phyloP scores from a whole-genome alignment of 1,140 invertebrate species.

The Drosophila pandora region DNA sequence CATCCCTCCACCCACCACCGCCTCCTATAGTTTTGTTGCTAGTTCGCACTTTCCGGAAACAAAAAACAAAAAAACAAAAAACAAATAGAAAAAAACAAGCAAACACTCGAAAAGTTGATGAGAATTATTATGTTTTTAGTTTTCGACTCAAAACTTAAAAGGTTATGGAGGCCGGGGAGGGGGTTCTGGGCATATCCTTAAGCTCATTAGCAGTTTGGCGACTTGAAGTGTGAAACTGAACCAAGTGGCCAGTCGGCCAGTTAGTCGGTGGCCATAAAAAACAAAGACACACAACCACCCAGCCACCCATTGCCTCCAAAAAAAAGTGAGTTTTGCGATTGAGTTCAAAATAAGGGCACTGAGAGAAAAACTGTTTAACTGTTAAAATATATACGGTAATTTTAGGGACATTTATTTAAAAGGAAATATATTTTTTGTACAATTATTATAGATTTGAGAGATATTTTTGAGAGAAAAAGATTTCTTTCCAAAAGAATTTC shows the following conservation, averaged over 20 bases:
- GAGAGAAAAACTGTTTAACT: background rate
- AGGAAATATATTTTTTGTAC: no score
- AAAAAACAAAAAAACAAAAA: background rate
- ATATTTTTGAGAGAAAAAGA: no score
- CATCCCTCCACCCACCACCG: background rate
- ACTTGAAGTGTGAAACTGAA: constrained; percentile 76
- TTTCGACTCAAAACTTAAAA: constrained; percentile 1
- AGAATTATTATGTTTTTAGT: constrained; percentile 24
- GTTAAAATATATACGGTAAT: no score
- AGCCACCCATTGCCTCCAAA: background rate
- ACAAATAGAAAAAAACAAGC: background rate
- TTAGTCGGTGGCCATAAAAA: constrained; percentile 55
- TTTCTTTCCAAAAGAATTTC: no score
- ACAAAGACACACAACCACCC: background rate
- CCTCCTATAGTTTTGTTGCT: constrained; percentile 17
- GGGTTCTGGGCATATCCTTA: constrained; percentile 49
- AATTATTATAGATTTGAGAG: no score
- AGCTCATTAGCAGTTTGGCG: constrained; percentile 74
- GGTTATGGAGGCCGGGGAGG: background rate
- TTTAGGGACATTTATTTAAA: no score
- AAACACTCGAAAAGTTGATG: constrained; percentile 34
- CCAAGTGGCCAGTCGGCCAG: constrained; percentile 64
- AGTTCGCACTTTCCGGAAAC: constrained; percentile 34
- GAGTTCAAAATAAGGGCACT: background rate
- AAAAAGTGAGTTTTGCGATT: background rate